Evolutionary conservation across 2,888 invertebrate genomes (phyloP).

Genomic region (Dryomyza anilis): DNA sequence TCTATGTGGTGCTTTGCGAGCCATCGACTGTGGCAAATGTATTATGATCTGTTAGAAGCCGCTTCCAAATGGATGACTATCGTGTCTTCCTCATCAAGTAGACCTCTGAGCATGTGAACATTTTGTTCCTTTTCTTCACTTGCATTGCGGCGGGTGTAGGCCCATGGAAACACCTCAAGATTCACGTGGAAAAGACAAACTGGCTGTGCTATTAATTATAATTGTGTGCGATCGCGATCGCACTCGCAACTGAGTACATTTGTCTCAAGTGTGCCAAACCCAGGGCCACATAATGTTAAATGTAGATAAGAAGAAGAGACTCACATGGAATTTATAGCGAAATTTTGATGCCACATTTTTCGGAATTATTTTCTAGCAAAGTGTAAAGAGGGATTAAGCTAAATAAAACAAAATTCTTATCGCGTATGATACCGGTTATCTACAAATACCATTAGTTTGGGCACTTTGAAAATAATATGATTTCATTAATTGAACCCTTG

Average conservation of each 20-base stretch:
- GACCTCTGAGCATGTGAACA: neutral
- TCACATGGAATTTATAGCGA: too few species aligned
- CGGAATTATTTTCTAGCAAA: too few species aligned
- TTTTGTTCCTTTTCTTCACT: neutral
- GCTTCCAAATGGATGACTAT: constrained; percentile 39
- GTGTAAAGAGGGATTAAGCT: too few species aligned
- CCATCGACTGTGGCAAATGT: neutral
- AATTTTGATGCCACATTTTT: too few species aligned
- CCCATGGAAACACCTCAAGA: neutral
- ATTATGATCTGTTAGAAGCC: neutral
- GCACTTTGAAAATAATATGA: too few species aligned
- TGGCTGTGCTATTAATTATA: constrained; percentile 7
- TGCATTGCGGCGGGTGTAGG: neutral
- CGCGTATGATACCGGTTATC: too few species aligned
- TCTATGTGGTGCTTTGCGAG: too few species aligned
- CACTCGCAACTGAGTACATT: neutral
- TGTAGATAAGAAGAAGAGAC: too few species aligned
- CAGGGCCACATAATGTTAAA: too few species aligned
- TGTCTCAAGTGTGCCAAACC: neutral
- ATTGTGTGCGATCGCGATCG: constrained; percentile 5
- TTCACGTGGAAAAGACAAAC: neutral
- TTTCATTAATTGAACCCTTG: too few species aligned
- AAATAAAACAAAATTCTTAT: too few species aligned
- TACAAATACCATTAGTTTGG: too few species aligned
- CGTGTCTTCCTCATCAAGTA: constrained; percentile 35